Percentiles rank a stretch among this genome's conserved stretches.
These are phyloP conservation scores for Nomada ruficornis DNA, from an alignment of 2,888 invertebrate genomes.

Conservation along the genomic window DNA sequence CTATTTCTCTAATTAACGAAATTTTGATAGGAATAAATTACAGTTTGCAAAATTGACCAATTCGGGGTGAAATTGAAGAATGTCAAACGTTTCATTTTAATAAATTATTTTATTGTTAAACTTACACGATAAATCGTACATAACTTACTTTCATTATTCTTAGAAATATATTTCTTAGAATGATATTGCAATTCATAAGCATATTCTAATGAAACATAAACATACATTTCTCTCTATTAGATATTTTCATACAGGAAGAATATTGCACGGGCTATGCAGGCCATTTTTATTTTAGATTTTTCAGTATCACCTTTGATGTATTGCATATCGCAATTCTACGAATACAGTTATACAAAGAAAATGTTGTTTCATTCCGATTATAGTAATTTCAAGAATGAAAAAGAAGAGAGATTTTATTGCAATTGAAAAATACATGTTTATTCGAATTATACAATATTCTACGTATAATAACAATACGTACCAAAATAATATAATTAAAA, in stretches of 20 bases:
- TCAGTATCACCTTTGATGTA: not conserved
- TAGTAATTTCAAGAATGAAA: not conserved
- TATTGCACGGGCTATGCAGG: not conserved
- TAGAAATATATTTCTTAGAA: no score
- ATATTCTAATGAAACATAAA: no score
- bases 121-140: no score
- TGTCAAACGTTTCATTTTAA: no score
- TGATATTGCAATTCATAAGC: no score
- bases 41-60: not conserved
- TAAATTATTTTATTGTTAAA: no score
- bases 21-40: not conserved
- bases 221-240: not conserved
- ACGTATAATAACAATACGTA: not conserved
- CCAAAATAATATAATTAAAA: not conserved
- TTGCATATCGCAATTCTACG: not conserved
- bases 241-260: not conserved
- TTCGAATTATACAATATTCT: not conserved
- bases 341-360: not conserved
- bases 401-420: not conserved
- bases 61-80: no score
- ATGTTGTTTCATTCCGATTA: not conserved
- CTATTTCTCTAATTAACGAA: constrained; percentile 21
- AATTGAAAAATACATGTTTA: not conserved
- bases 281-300: not conserved
- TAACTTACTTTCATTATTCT: no score